phyloP scores from a whole-genome alignment of 2,797 vertebrate genomes.

The Picus viridis region DNA sequence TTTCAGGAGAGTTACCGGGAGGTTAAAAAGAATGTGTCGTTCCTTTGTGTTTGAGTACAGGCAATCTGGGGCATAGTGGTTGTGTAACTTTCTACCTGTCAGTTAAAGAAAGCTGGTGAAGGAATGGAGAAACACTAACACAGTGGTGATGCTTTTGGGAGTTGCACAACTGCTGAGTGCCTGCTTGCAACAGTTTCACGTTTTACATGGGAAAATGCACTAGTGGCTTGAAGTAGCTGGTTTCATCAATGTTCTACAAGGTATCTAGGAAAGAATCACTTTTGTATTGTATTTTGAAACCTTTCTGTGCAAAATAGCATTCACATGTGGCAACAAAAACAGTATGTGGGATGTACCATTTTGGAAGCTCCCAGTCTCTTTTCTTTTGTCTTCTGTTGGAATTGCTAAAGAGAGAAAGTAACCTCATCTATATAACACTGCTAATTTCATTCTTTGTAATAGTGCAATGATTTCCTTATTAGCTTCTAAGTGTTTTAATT shows the following conservation, averaged over 20 bases:
- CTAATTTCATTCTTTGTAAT: background rate
- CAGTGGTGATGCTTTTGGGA: background rate
- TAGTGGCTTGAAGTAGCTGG: background rate
- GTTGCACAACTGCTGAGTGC: background rate
- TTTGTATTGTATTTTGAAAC: background rate
- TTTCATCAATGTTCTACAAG: background rate
- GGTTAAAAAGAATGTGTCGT: background rate
- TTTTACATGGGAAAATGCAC: background rate
- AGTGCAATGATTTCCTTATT: background rate
- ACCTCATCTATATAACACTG: background rate
- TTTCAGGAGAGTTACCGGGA: background rate
- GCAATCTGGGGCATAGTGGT: background rate
- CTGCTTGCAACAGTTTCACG: background rate
- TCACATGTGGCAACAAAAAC: background rate
- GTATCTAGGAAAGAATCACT: background rate
- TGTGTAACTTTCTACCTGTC: slow-evolving; percentile 1
- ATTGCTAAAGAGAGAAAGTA: background rate
- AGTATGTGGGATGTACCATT: background rate
- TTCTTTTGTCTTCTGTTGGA: background rate
- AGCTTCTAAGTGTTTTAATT: background rate
- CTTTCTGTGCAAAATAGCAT: background rate
- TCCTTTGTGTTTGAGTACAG: slow-evolving; percentile 3
- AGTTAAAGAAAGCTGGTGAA: background rate
- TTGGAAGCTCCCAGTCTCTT: background rate
- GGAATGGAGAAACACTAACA: background rate